phyloP scores from a whole-genome alignment of 2,888 invertebrate species.

The Erynnis tages region DNA sequence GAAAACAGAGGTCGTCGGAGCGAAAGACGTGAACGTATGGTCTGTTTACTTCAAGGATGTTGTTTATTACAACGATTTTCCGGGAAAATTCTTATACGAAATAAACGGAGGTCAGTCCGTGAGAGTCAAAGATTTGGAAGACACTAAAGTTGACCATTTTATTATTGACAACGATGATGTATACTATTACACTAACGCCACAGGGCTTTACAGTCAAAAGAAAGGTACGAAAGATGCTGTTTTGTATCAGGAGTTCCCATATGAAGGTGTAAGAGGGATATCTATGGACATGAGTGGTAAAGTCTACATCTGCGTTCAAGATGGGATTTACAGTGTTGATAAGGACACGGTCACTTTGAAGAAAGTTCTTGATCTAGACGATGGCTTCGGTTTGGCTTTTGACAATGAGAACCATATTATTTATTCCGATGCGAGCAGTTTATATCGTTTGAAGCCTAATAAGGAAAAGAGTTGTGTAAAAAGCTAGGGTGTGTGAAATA shows the following conservation, averaged over 20 bases:
- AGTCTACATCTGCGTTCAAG: conserved; percentile 48
- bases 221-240: conserved; percentile 53
- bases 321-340: conserved; percentile 54
- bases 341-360: conserved; percentile 42
- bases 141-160: conserved; percentile 61
- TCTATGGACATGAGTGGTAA: conserved; percentile 51
- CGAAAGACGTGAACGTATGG: conserved; percentile 54
- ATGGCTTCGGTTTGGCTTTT: conserved; percentile 62
- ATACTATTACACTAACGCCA: conserved; percentile 56
- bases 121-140: conserved; percentile 58
- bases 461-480: conserved; percentile 34
- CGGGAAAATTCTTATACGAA: conserved; percentile 55
- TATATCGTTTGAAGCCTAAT: conserved; percentile 40
- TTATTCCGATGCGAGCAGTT: conserved; percentile 50
- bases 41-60: conserved; percentile 55
- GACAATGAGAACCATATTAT: conserved; percentile 61
- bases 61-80: conserved; percentile 56
- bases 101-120: conserved; percentile 43
- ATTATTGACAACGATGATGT: conserved; percentile 54
- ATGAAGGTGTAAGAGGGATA: conserved; percentile 48
- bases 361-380: conserved; percentile 47
- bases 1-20: conserved; percentile 47
- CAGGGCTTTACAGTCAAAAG: conserved; percentile 56
- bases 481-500: too few relatives aligned
- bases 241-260: conserved; percentile 38